Conservation (phyloP, 2,113 vertebrate genomes). For the Ginglymostoma cirratum region DNA sequence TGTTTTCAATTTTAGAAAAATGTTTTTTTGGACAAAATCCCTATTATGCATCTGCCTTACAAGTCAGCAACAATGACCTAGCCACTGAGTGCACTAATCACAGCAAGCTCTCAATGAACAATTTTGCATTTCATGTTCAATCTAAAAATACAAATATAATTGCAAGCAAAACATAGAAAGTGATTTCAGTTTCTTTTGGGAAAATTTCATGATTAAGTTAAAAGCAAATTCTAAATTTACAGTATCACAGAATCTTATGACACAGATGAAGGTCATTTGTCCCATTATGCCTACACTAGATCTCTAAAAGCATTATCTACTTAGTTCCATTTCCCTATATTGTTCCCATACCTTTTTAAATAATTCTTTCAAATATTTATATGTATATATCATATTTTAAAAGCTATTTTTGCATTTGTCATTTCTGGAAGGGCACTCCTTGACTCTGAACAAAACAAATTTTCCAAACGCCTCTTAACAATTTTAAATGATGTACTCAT, state of each 20-base stretch:
- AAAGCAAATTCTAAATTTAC: neutral
- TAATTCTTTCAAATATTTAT: neutral
- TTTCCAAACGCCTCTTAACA: neutral
- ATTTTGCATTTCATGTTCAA: slow-evolving; percentile 9
- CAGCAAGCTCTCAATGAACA: neutral
- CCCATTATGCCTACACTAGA: neutral
- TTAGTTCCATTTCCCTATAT: neutral
- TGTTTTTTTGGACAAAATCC: slow-evolving; percentile 33
- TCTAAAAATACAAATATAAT: slow-evolving; percentile 30
- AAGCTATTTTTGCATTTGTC: neutral
- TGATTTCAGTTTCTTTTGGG: neutral
- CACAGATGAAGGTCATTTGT: neutral
- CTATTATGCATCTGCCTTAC: slow-evolving; percentile 30
- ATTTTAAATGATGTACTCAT: neutral
- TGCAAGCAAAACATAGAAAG: neutral
- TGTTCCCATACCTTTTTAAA: neutral
- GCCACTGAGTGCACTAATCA: neutral
- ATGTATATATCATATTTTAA: neutral
- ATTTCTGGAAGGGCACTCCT: neutral
- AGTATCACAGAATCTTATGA: neutral
- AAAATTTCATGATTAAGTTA: neutral
- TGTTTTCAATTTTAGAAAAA: slow-evolving; percentile 37
- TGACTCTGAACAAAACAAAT: neutral
- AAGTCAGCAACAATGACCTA: neutral
- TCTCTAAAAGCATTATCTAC: neutral